These are phyloP conservation scores for Sebastes melanostomus DNA, from an alignment of 2,797 vertebrate genomes.

Conservation along the genomic window DNA sequence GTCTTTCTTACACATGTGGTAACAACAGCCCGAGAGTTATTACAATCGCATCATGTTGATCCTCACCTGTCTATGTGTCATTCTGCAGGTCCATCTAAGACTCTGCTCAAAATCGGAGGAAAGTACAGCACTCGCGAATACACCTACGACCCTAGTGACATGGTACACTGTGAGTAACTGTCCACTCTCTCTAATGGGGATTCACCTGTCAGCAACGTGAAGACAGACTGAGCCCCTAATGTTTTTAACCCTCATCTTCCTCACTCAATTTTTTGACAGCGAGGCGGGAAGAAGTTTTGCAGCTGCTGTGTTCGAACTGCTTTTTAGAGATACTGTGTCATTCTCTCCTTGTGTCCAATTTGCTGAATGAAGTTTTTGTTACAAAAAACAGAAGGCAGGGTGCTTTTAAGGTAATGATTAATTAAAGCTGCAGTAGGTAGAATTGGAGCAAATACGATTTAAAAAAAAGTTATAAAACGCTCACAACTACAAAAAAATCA, in stretches of 20 bases:
- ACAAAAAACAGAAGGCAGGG: not conserved
- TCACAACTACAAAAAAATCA: too few species aligned
- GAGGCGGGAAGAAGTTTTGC: not conserved
- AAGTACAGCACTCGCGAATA: conserved; percentile 49
- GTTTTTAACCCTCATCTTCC: not conserved
- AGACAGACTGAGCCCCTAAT: not conserved
- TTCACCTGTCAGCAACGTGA: not conserved
- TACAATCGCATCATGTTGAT: not conserved
- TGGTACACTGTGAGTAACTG: conserved; percentile 66
- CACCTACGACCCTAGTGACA: conserved; percentile 61
- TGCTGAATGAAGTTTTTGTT: not conserved
- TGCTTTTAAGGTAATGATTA: not conserved
- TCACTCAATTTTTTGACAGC: conserved; percentile 5
- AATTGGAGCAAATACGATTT: too few species aligned
- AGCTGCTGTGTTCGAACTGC: not conserved
- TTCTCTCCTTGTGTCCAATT: not conserved
- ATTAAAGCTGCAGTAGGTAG: too few species aligned
- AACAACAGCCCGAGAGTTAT: not conserved
- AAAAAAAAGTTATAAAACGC: too few species aligned
- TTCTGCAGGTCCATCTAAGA: conserved; percentile 68
- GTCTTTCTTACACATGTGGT: not conserved
- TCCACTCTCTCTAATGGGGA: not conserved
- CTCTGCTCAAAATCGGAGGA: conserved; percentile 66
- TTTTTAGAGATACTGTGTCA: not conserved
- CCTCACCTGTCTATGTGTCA: not conserved